Percentiles rank a stretch among this genome's conserved stretches.
These are phyloP conservation scores for Artibeus jamaicensis DNA, from an alignment of 2,797 vertebrate genomes.

Conservation along the genomic window DNA sequence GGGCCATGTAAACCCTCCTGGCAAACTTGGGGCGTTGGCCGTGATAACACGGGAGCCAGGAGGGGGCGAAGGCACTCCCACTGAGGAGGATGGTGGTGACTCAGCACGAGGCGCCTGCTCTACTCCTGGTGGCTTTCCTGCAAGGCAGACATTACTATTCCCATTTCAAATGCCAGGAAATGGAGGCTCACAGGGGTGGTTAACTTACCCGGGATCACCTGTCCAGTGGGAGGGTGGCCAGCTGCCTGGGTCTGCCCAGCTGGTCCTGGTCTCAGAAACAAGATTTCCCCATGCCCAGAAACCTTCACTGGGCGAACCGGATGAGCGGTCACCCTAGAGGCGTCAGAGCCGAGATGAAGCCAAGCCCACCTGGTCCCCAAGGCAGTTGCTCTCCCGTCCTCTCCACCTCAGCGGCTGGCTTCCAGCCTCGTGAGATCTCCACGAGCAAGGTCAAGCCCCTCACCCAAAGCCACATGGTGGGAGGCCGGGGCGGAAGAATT, in stretches of 20 bases:
- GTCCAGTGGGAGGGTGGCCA: neutral
- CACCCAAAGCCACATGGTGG: fast-evolving
- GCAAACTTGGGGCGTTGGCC: no score
- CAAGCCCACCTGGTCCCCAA: fast-evolving
- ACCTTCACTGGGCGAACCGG: neutral
- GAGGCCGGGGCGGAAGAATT: neutral
- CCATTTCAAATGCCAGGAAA: neutral
- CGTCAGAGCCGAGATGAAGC: neutral
- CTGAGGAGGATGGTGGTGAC: fast-evolving
- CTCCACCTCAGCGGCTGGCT: neutral
- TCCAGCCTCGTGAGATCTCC: neutral
- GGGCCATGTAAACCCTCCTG: fast-evolving
- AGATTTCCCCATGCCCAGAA: neutral
- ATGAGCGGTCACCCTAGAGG: neutral
- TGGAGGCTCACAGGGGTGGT: neutral
- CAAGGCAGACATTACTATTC: neutral
- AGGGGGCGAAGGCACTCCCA: fast-evolving
- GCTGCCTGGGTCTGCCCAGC: neutral
- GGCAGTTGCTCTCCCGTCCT: fast-evolving
- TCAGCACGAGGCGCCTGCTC: neutral
- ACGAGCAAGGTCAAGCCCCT: fast-evolving
- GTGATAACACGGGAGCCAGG: fast-evolving
- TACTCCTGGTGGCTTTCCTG: fast-evolving
- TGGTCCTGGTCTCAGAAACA: neutral
- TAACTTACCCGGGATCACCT: neutral